Base-by-base conservation (phyloP, 2,888 invertebrate genomes). In the Physocephala rufipes region DNA sequence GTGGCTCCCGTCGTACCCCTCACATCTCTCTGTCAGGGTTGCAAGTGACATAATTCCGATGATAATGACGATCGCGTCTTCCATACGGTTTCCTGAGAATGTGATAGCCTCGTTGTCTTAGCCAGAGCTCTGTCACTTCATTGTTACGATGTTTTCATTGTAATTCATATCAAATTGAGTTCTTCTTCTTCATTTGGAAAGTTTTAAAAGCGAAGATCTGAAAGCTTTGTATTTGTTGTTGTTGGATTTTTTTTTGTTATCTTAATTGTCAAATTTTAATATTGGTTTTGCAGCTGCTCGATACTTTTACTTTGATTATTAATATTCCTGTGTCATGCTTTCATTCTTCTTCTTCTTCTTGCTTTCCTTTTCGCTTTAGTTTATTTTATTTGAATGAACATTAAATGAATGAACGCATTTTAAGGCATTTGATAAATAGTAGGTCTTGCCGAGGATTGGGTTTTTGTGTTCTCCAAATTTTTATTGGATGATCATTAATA, bases 261-360 rank as follows among this genome's bases (percentile, higher is more conserved):
- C 21, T 53, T 53, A 19, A 53, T 53, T 53, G n/a, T 53, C 53
- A 53, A 53, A 21, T 53, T 2, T 53, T 13, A 21, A 12, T 1
- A 2, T 15, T 1, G 7, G 16, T 58, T 58, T 26, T 58, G 58
- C 58, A 26, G 58, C 58, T 53, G 53, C 53, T 53, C 7, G 9
- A 21, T 13, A 58, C 26, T 58, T 24, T 58, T 16, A n/a, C 26
- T 58, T 58, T 24, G 2, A 58, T 58, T 24, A 26, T 36, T 36
- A 36, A 36, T 7, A 4, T 36, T 36, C 9, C 36, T 66, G 66
- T 55, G 53, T 55, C 53, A 43, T 19, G 43, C 64, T 63, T 15
- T 24, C 19, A n/a, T 61, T 28, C 61, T 47, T 24, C 19, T 36
- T 21, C 21, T 21, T 36, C 19, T 43, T 36, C 45, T 2, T 55